These are phyloP conservation scores for Platygyra sinensis DNA, from an alignment of 64 coral and sea anemone genomes.

Conservation along the genomic window DNA sequence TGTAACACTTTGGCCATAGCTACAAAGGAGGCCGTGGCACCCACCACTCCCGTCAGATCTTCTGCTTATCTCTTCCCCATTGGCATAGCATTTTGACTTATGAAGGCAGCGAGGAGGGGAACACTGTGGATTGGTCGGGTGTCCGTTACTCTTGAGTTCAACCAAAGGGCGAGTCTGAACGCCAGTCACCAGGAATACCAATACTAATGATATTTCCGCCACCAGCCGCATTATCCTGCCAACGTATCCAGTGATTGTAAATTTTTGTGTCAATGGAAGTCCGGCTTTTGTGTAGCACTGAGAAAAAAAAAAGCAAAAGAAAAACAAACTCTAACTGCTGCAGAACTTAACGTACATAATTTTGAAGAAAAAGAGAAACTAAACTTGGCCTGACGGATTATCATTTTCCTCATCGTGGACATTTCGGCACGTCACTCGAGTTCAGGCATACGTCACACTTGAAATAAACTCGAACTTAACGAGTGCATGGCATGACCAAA, in stretches of 20 bases:
- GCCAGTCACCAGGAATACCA: neutral
- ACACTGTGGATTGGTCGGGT: neutral
- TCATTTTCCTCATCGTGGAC: no score
- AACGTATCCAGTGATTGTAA: neutral
- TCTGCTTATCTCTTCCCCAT: conserved; percentile 27
- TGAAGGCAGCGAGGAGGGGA: conserved; percentile 31
- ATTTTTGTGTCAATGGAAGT: neutral
- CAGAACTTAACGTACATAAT: no score
- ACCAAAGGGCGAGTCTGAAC: neutral
- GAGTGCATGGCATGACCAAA: no score
- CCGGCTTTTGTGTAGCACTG: no score
- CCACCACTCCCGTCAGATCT: conserved; percentile 53
- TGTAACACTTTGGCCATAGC: conserved; percentile 10
- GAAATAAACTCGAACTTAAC: no score
- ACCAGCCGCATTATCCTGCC: neutral
- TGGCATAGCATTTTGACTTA: conserved; percentile 62
- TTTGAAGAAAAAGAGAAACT: no score
- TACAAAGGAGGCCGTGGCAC: conserved; percentile 74
- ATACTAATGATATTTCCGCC: neutral
- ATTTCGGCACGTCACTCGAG: no score
- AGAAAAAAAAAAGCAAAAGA: no score
- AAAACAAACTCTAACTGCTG: no score
- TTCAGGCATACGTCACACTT: no score
- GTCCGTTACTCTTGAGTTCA: neutral
- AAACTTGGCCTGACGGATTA: no score